phyloP scores from a whole-genome alignment of 2,797 vertebrate genomes.

The Denticeps clupeoides region DNA sequence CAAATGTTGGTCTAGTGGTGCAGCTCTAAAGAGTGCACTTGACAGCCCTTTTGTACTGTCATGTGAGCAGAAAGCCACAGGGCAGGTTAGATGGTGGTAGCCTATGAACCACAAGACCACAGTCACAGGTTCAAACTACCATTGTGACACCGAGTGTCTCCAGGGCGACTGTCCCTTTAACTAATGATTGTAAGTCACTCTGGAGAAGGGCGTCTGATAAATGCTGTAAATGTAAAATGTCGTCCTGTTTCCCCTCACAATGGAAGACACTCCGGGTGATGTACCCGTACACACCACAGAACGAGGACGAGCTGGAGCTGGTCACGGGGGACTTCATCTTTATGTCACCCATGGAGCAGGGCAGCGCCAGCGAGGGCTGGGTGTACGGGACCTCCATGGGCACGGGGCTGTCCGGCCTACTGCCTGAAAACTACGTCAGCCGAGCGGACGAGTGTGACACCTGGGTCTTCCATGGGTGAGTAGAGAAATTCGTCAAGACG shows the following conservation, averaged over 20 bases:
- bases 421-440: constrained; percentile 92
- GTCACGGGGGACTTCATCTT: constrained; percentile 89
- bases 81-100: no score
- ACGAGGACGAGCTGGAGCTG: constrained; percentile 92
- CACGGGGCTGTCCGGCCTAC: constrained; percentile 82
- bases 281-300: constrained; percentile 92
- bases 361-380: constrained; percentile 90
- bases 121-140: no score
- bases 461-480: constrained; percentile 90
- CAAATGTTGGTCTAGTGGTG: not conserved
- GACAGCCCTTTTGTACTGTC: no score
- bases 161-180: no score
- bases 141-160: no score
- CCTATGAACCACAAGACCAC: no score
- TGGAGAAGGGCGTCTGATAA: no score
- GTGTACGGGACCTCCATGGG: constrained; percentile 82
- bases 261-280: constrained; percentile 86
- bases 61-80: no score
- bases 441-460: constrained; percentile 90
- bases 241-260: not conserved
- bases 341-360: constrained; percentile 86
- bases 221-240: no score
- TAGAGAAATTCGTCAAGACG: constrained; percentile 31
- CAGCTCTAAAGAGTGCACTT: no score
- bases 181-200: no score